Evolutionary conservation across 2,113 vertebrate species (phyloP).

Genomic region (Phylloscopus trochiloides): DNA sequence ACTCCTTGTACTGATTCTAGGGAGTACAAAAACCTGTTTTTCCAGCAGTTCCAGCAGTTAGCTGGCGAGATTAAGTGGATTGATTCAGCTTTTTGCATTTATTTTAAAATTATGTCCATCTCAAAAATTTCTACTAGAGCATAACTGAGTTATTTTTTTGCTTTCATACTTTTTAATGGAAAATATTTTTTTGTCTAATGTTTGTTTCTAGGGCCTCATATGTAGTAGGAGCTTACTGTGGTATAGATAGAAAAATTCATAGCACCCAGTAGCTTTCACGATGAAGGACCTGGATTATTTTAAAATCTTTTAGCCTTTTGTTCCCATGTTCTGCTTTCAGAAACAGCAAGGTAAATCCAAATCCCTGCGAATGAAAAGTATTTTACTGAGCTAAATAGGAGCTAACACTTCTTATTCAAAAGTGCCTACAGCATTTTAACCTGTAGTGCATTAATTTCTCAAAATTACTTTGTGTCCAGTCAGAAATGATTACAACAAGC

Average conservation of each 20-base stretch:
- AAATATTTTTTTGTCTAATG: neutral
- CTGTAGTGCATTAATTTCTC: neutral
- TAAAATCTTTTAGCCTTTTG: neutral
- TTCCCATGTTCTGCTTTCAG: neutral
- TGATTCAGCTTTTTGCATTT: neutral
- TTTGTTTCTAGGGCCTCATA: neutral
- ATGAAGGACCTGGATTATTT: neutral
- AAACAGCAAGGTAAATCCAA: neutral
- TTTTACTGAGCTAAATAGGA: neutral
- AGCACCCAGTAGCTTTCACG: neutral
- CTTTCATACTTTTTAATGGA: neutral
- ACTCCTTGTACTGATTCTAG: too few species aligned
- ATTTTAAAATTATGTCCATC: neutral
- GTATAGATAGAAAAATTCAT: neutral
- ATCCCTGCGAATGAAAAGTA: neutral
- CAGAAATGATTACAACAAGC: neutral
- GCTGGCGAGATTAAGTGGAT: accelerated
- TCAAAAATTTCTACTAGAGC: neutral
- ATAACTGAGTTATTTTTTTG: neutral
- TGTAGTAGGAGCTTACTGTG: neutral
- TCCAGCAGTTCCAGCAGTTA: neutral
- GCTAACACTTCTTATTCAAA: neutral
- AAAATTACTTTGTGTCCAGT: neutral
- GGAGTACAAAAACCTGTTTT: neutral
- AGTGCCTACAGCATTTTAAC: neutral